Percentiles rank a stretch among this genome's conserved stretches.
Evolutionary conservation across 2,113 vertebrate genomes (phyloP).

Genomic region (Mixornis gularis): DNA sequence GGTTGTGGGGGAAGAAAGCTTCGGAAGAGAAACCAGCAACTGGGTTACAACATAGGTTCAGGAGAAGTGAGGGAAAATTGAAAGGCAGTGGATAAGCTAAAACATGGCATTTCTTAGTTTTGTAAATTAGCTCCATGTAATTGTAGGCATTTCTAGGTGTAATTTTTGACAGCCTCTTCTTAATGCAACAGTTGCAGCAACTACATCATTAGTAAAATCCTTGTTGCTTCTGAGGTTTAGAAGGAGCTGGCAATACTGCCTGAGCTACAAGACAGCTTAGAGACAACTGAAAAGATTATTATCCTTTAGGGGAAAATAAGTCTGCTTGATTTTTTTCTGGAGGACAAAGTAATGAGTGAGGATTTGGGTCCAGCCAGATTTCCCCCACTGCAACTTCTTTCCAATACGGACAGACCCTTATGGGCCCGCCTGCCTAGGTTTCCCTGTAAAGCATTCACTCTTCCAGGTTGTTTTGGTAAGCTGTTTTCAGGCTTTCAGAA

Average conservation of each 20-base stretch:
- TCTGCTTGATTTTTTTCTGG: background rate
- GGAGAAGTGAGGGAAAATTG: background rate
- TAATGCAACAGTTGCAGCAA: background rate
- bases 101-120: background rate
- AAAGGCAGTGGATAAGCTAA: background rate
- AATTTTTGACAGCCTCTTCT: background rate
- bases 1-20: background rate
- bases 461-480: background rate
- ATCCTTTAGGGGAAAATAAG: background rate
- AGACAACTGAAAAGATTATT: background rate
- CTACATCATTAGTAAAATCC: background rate
- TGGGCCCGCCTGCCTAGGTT: background rate
- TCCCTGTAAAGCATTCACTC: background rate
- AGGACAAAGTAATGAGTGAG: background rate
- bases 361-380: background rate
- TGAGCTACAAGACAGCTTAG: background rate
- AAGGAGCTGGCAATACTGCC: background rate
- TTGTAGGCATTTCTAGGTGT: background rate
- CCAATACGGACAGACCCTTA: fast-evolving
- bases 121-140: background rate
- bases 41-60: background rate
- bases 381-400: background rate
- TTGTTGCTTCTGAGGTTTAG: background rate
- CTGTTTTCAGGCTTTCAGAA: background rate
- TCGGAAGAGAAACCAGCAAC: background rate